Evolutionary conservation across 2,888 invertebrate species (phyloP).

Genomic region (Schizaphis graminum): DNA sequence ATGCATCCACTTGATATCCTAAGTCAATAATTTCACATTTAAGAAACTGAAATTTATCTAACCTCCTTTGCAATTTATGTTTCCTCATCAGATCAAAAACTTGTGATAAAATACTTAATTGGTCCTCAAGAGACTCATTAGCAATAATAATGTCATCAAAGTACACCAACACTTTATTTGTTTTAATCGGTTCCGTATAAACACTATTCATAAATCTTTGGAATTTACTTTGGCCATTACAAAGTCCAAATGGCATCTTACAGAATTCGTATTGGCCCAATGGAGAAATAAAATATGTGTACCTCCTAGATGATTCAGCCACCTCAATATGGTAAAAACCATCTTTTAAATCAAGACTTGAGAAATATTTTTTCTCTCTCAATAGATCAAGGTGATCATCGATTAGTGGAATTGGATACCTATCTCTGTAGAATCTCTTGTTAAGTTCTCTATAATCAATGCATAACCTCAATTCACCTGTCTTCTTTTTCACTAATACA

Average conservation of each 20-base stretch:
- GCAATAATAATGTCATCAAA: no score
- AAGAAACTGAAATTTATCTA: no score
- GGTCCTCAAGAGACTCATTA: not conserved
- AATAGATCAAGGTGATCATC: conserved; percentile 4
- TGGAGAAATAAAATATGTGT: not conserved
- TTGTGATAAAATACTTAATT: not conserved
- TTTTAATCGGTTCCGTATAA: conserved; percentile 68
- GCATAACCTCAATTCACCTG: not conserved
- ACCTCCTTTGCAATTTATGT: no score
- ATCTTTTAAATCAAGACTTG: not conserved
- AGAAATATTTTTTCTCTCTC: not conserved
- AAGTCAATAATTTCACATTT: no score
- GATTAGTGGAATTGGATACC: not conserved
- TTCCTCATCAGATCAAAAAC: no score
- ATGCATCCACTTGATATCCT: no score
- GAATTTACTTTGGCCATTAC: conserved; percentile 27
- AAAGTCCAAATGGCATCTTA: conserved; percentile 47
- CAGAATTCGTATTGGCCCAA: not conserved
- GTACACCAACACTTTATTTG: no score
- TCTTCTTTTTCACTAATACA: not conserved
- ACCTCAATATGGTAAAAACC: not conserved
- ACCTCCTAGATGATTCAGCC: not conserved
- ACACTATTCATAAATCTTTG: conserved; percentile 69
- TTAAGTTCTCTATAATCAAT: not conserved
- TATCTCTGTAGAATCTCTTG: not conserved